Base-by-base conservation (phyloP, 2,797 vertebrate genomes). In the Sebastes paucispinis region DNA sequence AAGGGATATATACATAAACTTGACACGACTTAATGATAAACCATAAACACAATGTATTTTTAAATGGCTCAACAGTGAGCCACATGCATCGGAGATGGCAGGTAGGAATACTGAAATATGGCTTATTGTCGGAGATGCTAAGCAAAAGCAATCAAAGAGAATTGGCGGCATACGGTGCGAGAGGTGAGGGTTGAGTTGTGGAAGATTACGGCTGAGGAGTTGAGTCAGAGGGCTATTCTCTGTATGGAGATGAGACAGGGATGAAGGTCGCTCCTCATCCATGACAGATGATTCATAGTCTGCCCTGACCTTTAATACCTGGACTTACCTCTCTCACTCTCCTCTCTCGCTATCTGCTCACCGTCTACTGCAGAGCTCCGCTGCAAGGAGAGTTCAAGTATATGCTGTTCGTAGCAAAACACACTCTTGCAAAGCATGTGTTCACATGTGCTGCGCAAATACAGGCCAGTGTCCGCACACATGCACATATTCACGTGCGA, bases 271-370 rank as follows among this genome's bases (percentile, higher is more conserved):
- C 72, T 71, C 69, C 88, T 92, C 89, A 90, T 94, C 91, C 90
- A 93, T 94, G 89, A 91, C 87, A 69, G 87, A 92, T 94, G 90
- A 94, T 93, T 94, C 92, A 92, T 88, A 78, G 88, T 75, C 85
- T 68, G 88, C 88, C 82, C 81, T 90, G 93, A 94, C 93, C 93
- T 95, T 94, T 94, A 84, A 77, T 87, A 89, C 90, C 90, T 87
- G 67, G 86, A 78, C 78, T 81, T 84, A 70, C 76, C 84, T 82
- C 74, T 79, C 75, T 27, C 14, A 57, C 39, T 24, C 64, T 39
- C 59, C 39, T 24, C 64, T 39, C 57, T 50, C 34, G 20, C 69
- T 75, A 78, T 39, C 74, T 27, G 34, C 84, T 79, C 65, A 3
- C 58, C 34, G 24, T 69, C 74, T 70, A 18, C 81, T 36, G 73